Base-by-base conservation (phyloP, 2,888 invertebrate genomes). In the Caenorhabditis sp. region DNA sequence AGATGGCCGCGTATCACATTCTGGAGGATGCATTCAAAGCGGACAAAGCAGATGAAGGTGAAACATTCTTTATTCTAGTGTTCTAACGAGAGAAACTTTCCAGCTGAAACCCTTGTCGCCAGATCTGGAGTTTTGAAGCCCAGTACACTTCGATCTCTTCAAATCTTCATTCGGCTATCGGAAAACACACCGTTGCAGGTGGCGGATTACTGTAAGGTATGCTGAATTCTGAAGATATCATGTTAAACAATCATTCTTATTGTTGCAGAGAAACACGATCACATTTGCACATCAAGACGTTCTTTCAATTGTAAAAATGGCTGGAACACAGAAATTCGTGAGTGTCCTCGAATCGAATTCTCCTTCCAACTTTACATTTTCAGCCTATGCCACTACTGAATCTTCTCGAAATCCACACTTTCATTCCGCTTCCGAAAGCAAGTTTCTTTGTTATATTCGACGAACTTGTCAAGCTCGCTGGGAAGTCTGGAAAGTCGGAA, bases 241-340 rank as follows among this genome's bases (percentile, higher is more conserved):
- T 55, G 28, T 18, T 44, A 20, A 2, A 40, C 3, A n/a, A n/a
- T n/a, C n/a, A n/a, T n/a, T n/a, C n/a, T n/a, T n/a, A 44, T 4
- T 40, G 13, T 77, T 77, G 50, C 69, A 78, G 70, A 50, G 70
- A 24, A 78, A 78, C 24, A 53, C 62, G 0, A 56, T 70, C 6
- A 22, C 9, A 32, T 15, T 80, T 13, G 32, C 24, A 8, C 62
- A 70, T 26, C 64, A 71, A 40, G 68, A 71, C 32, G 61, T 71
- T 9, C 20, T 37, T 9, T 61, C 67, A n/a, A 13, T 76, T 11
- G 22, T 77, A 0, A 62, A 81, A 24, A 26, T 81, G 47, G 61
- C 67, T 35, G 77, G 71, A n/a, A 81, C 56, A 81, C 13, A 77
- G 5, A 81, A 70, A 71, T 68, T 44, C 47, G 67, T 80, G 24